Percentiles rank a stretch among this genome's conserved stretches.
Conservation (phyloP, 2,113 vertebrate genomes). For the Sapajus apella region DNA sequence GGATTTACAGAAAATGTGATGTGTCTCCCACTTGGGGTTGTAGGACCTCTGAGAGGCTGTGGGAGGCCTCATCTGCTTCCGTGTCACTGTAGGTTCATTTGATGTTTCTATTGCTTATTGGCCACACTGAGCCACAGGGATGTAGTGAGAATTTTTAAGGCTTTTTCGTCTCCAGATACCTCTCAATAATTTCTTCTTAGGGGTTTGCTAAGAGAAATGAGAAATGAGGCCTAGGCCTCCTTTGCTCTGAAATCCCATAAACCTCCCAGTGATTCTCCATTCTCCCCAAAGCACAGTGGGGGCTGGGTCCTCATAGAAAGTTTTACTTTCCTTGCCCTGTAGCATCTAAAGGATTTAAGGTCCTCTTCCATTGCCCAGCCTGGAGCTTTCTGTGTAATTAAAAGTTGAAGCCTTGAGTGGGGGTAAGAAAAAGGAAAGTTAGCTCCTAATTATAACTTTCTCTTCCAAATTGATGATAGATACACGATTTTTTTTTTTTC, state of each 20-base stretch:
- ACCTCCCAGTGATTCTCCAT: neutral
- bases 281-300: neutral
- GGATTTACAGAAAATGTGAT: neutral
- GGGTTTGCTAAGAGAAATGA: neutral
- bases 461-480: neutral
- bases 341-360: neutral
- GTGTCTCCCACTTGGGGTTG: neutral
- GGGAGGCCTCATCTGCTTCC: neutral
- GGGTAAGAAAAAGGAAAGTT: neutral
- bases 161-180: neutral
- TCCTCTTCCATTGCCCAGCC: neutral
- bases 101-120: neutral
- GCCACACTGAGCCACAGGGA: neutral
- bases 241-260: neutral
- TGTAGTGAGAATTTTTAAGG: neutral
- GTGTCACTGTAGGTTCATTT: accelerated
- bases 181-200: neutral
- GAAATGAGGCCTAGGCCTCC: neutral
- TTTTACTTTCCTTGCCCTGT: neutral
- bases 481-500: neutral
- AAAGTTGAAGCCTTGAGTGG: neutral
- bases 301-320: accelerated
- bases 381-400: neutral
- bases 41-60: neutral
- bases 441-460: neutral